Evolutionary conservation across 2,888 invertebrate species (phyloP).

Genomic region (Drosophila borealis): DNA sequence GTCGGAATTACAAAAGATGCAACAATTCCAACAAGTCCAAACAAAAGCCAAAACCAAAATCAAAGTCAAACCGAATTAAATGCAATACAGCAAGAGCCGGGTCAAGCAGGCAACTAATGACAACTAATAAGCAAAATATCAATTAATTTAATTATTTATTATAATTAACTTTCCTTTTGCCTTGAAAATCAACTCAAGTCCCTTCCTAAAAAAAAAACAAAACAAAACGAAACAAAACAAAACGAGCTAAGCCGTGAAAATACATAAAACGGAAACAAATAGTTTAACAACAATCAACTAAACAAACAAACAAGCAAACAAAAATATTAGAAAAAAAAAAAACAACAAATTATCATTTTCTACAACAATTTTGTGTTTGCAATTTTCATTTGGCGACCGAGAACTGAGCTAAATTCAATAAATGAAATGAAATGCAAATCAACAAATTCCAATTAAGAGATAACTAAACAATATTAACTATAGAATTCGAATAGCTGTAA

Average conservation of each 20-base stretch:
- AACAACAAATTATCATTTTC: neutral
- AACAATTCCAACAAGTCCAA: constrained; percentile 58
- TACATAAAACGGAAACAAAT: constrained; percentile 4
- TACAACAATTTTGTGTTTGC: constrained; percentile 16
- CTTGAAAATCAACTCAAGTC: neutral
- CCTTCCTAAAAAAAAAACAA: neutral
- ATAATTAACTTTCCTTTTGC: neutral
- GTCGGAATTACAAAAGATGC: constrained; percentile 79
- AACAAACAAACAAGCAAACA: neutral
- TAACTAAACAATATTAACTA: neutral
- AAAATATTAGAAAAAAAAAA: neutral
- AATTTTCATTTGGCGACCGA: constrained; percentile 39
- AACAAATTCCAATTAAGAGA: neutral
- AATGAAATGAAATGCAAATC: constrained; percentile 5
- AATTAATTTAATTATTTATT: constrained; percentile 6
- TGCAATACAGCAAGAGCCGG: constrained; percentile 18
- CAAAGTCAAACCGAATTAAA: constrained; percentile 32
- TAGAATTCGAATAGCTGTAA: constrained; percentile 12
- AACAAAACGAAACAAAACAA: constrained; percentile 1
- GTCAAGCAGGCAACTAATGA: neutral
- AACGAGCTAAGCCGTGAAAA: constrained; percentile 18
- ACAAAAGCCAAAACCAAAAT: constrained; percentile 27
- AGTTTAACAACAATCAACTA: constrained; percentile 1
- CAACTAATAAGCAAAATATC: constrained; percentile 6
- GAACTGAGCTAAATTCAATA: constrained; percentile 52